Evolutionary conservation across 1,140 invertebrate species (phyloP).

Genomic region (Heliconius hewitsoni): DNA sequence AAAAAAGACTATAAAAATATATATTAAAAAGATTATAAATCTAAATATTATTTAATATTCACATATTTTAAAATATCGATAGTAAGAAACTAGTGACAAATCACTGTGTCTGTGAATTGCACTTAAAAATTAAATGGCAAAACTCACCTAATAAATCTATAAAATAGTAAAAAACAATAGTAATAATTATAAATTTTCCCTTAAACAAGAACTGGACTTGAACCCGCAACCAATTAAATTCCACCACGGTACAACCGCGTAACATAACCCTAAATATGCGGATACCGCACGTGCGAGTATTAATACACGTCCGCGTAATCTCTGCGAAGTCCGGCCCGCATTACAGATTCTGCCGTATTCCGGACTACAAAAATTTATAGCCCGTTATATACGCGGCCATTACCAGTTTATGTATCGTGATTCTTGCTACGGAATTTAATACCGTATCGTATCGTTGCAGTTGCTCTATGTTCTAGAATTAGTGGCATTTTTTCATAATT

Average conservation of each 20-base stretch:
- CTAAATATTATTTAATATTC: no score
- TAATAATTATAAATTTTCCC: no score
- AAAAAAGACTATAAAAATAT: no score
- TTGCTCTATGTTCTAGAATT: conserved; percentile 47
- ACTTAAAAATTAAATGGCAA: no score
- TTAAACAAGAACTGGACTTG: neutral
- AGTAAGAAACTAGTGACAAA: no score
- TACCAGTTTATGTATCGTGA: conserved; percentile 70
- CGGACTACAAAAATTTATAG: conserved; percentile 82
- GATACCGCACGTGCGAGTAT: conserved; percentile 51
- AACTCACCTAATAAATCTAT: no score
- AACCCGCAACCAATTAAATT: neutral
- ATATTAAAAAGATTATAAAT: no score
- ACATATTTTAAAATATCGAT: no score
- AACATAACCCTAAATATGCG: conserved; percentile 41
- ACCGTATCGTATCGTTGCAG: conserved; percentile 35
- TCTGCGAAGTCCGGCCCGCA: conserved; percentile 65
- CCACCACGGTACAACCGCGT: neutral
- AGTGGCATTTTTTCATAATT: conserved; percentile 22
- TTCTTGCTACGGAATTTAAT: conserved; percentile 70
- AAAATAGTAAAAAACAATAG: no score
- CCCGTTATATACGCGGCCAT: conserved; percentile 54
- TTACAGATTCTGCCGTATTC: conserved; percentile 62
- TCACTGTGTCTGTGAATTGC: no score
- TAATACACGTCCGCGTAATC: conserved; percentile 75